Conservation (phyloP, 2,888 invertebrate genomes). For the Crematogaster levior region DNA sequence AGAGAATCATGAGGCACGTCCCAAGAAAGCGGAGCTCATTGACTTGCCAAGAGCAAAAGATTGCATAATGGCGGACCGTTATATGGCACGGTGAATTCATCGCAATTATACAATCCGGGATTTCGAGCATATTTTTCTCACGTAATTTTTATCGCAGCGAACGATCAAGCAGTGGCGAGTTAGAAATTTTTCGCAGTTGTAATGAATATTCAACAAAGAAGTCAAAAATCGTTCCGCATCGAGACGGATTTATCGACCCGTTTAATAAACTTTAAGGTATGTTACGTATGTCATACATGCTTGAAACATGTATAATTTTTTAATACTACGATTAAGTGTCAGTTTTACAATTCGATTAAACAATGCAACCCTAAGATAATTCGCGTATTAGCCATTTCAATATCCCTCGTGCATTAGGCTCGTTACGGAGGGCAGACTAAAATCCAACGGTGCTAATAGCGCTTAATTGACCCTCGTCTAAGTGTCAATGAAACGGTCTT, state of each 20-base stretch:
- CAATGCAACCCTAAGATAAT: conserved; percentile 61
- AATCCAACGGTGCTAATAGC: conserved; percentile 76
- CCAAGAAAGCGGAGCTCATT: conserved; percentile 29
- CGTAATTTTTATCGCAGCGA: conserved; percentile 34
- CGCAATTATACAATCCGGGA: conserved; percentile 47
- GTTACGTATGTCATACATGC: not conserved
- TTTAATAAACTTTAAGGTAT: not conserved
- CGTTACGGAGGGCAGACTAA: conserved; percentile 70
- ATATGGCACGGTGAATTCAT: conserved; percentile 11
- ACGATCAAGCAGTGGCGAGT: not conserved
- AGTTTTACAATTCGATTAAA: conserved; percentile 70
- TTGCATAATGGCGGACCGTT: conserved; percentile 30
- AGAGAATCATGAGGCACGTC: conserved; percentile 7
- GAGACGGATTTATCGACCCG: not conserved
- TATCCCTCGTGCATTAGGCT: conserved; percentile 65
- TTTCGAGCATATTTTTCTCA: conserved; percentile 40
- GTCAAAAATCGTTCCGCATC: not conserved
- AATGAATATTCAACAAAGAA: conserved; percentile 45
- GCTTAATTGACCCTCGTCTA: conserved; percentile 78
- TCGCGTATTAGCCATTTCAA: conserved; percentile 59
- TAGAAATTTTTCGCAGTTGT: conserved; percentile 51
- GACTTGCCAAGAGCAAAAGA: conserved; percentile 36
- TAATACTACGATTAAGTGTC: conserved; percentile 53
- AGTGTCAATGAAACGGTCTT: conserved; percentile 69
- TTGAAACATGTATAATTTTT: conserved; percentile 71